Base-by-base conservation (phyloP, 2,888 invertebrate species). In the Yponomeuta cagnagella region DNA sequence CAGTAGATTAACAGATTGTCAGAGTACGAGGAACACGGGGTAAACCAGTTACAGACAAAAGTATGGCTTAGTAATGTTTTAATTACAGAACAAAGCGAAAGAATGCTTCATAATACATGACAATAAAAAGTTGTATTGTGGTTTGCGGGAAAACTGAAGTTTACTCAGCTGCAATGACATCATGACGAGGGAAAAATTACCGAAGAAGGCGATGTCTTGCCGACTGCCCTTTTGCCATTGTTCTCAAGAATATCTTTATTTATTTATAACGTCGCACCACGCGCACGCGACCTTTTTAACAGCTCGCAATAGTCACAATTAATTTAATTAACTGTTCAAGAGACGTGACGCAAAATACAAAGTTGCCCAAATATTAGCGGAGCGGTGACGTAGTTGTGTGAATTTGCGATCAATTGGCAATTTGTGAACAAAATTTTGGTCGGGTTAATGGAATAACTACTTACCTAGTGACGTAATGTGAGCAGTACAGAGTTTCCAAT, bases 81-180 rank as follows among this genome's bases (percentile, higher is more conserved):
- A 58, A 58, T 58, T 58, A 58, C 52, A 58, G 52, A 58, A 58
- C 52, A 58, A 58, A 58, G 52, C 12, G 52, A 58, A 58, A 12
- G 52, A 58, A 58, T 58, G 3, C 15, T 15, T 58, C 52, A 58
- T 58, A 58, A 15, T 12, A 4, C 12, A 58, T 15, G 52, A 15
- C 8, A 43, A 43, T 43, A 43, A 8, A 5, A 43, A 8, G 9
- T 15, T 5, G 65, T 65, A 65, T 33, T 31, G 33, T 65, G 10
- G 8, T 31, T 30, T 31, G 69, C 69, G 58, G 31, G 15, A 33
- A 30, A 80, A 75, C 73, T 71, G 70, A 66, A 63, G 77, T 84
- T 80, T 81, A 74, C 75, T 76, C 84, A 84, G 83, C 77, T 81
- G 84, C 65, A 63, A 71, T 81, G 82, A 82, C 82, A 82, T 82